A percentile compares a stretch with the other conserved stretches of the same genome.
Evolutionary conservation across 2,888 invertebrate species (phyloP).

Genomic region (Trichopoda pennipes): DNA sequence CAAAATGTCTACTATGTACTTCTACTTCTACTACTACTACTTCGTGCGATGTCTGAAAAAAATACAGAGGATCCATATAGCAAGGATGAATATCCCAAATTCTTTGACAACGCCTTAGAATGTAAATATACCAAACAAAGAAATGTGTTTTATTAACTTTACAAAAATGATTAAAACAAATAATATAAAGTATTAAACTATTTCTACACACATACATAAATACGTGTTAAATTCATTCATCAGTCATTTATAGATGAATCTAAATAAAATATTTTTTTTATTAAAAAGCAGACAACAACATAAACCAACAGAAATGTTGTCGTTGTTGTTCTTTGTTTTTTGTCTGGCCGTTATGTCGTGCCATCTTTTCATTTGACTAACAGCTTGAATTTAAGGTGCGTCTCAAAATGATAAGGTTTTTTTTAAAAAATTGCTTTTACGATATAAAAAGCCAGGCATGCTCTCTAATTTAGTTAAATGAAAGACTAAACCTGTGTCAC

Average conservation of each 20-base stretch:
- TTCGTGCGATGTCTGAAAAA: slow-evolving; percentile 47
- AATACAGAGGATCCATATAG: slow-evolving; percentile 82
- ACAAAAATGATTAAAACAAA: slow-evolving; percentile 22
- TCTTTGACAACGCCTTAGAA: slow-evolving; percentile 90
- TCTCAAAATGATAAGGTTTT: slow-evolving; percentile 6
- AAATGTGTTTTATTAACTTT: slow-evolving; percentile 35
- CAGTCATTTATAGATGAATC: slow-evolving; percentile 34
- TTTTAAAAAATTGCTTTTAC: no score
- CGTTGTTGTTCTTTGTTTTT: slow-evolving; percentile 25
- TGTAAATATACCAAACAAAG: slow-evolving; percentile 82
- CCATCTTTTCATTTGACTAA: slow-evolving; percentile 29
- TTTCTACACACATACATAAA: slow-evolving; percentile 25
- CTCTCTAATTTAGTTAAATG: no score
- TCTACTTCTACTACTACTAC: slow-evolving; percentile 43
- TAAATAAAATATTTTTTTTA: slow-evolving; percentile 28
- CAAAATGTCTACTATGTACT: slow-evolving; percentile 37
- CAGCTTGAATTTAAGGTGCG: slow-evolving; percentile 13
- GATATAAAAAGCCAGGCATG: no score
- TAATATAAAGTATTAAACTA: not conserved
- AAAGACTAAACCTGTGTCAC: no score
- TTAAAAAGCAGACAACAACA: slow-evolving; percentile 29
- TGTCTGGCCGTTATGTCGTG: slow-evolving; percentile 20
- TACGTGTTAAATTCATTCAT: slow-evolving; percentile 48
- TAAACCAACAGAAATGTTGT: slow-evolving; percentile 35
- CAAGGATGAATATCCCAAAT: slow-evolving; percentile 90